These are phyloP conservation scores for Corella eumyota DNA, from an alignment of 23 tunicate genomes.

Conservation along the genomic window DNA sequence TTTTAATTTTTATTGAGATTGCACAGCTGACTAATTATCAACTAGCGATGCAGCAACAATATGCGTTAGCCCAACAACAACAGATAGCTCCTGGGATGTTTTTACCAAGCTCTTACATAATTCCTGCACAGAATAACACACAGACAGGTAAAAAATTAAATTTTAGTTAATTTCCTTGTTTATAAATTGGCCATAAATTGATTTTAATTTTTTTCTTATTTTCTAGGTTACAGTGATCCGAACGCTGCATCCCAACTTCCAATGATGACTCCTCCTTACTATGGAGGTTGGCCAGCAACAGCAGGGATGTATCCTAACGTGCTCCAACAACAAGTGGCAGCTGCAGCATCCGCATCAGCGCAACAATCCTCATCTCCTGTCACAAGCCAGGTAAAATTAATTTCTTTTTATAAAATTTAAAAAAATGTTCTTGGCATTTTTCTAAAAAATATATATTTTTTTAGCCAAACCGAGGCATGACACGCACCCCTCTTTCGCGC, in stretches of 20 bases:
- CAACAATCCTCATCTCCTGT: slow-evolving; percentile 29
- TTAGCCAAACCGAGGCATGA: slow-evolving; percentile 5
- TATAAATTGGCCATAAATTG: too few relatives aligned
- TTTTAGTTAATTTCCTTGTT: too few relatives aligned
- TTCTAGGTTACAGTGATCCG: slow-evolving; percentile 57
- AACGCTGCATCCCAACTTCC: slow-evolving; percentile 51
- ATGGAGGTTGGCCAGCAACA: slow-evolving; percentile 44
- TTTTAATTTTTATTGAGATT: too few relatives aligned
- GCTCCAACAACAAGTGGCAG: slow-evolving; percentile 53
- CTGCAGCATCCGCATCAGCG: slow-evolving; percentile 27
- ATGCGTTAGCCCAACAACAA: slow-evolving; percentile 20
- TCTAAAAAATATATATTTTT: not conserved
- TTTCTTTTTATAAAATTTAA: not conserved
- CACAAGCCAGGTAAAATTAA: slow-evolving; percentile 14
- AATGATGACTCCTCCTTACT: slow-evolving; percentile 48
- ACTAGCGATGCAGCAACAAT: slow-evolving; percentile 33
- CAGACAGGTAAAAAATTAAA: slow-evolving; percentile 15
- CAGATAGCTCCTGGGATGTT: slow-evolving; percentile 58
- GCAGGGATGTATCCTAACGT: slow-evolving; percentile 37
- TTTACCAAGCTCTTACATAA: slow-evolving; percentile 69
- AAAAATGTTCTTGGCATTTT: not conserved
- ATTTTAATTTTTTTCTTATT: too few relatives aligned
- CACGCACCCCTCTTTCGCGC: slow-evolving; percentile 32
- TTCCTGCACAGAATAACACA: slow-evolving; percentile 51
- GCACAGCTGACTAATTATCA: slow-evolving; percentile 35